phyloP scores from a whole-genome alignment of 2,113 vertebrate species.

The Felis chaus region DNA sequence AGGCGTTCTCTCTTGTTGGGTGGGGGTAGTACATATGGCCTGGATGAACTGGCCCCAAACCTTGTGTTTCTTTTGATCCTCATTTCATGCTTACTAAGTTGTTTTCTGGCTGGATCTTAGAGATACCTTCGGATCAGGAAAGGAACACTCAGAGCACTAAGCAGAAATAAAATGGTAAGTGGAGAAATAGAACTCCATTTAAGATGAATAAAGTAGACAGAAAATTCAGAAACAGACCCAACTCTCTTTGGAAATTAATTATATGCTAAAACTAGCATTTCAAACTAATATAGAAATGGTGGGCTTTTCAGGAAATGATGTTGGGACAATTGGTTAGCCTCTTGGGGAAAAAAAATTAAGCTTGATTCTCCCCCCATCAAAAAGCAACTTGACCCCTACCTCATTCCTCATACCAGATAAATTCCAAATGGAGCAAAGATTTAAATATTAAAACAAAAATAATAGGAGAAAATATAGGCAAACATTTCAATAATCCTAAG shows the following conservation, averaged over 20 bases:
- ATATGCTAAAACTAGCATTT: background rate
- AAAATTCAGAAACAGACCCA: background rate
- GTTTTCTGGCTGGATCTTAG: background rate
- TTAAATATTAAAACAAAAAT: background rate
- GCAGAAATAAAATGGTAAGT: background rate
- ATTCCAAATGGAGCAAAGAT: background rate
- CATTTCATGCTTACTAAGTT: background rate
- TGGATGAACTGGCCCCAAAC: background rate
- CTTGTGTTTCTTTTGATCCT: background rate
- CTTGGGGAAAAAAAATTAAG: background rate
- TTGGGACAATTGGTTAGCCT: background rate
- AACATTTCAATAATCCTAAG: background rate
- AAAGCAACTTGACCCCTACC: background rate
- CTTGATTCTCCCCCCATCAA: background rate
- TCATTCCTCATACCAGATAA: background rate
- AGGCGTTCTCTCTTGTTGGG: background rate
- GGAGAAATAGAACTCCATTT: background rate
- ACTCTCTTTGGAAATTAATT: conserved; percentile 30
- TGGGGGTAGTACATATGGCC: background rate
- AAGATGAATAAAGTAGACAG: background rate
- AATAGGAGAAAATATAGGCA: background rate
- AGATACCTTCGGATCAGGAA: background rate
- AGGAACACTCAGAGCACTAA: background rate
- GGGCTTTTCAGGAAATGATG: background rate
- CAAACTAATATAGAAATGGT: background rate